Evolutionary conservation across 1,140 invertebrate genomes (phyloP), one percentile per base, ranked within the genome.

Genomic region (Oryctes rhinoceros): DNA sequence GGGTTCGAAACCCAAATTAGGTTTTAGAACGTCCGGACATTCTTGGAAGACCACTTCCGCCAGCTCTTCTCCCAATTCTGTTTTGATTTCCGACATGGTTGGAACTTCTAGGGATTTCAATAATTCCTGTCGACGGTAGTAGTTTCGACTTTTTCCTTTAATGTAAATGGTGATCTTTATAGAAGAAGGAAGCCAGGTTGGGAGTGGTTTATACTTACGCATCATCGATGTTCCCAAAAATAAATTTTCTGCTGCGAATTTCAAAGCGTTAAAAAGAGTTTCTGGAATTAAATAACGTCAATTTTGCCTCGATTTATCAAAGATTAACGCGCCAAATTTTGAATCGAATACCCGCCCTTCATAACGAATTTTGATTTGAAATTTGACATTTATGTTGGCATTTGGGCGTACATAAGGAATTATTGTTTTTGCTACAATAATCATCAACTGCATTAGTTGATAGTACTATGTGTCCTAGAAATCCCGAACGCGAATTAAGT

Each of bases 41-140:
- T 84, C 35, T 20, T 85, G 80, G 48, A 86, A 84, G 5, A 87
- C 76, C 4, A 86, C 80, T 20, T 84, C 18, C 7, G 86, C 81
- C 7, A 87, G 79, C 47, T 78, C 30, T 15, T 82, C 76, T 4
- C 87, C 86, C 3, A 84, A 35, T 75, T 81, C 59, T 11, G 67
- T 3, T 62, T 76, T 77, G 3, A 79, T 77, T 67, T 84, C 82
- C 11, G 37, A 49, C 20, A 83, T 71, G 24, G 71, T 53, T 1
- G 83, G 83, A 20, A 82, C 78, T 47, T 79, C 39, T 3, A 78
- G 20, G 9, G 74, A 76, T 78, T 78, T 47, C 71, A 81, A 24
- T 7, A 71, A 74, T 59, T 79, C 47, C 71, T 80, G 79, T 18
- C 81, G 81, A 18, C 67, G 78, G 39, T 80, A 78, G 62, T 83